Percentiles rank a stretch among this genome's conserved stretches.
Evolutionary conservation across 2,797 vertebrate species (phyloP).

Genomic region (Okamejei kenojei): DNA sequence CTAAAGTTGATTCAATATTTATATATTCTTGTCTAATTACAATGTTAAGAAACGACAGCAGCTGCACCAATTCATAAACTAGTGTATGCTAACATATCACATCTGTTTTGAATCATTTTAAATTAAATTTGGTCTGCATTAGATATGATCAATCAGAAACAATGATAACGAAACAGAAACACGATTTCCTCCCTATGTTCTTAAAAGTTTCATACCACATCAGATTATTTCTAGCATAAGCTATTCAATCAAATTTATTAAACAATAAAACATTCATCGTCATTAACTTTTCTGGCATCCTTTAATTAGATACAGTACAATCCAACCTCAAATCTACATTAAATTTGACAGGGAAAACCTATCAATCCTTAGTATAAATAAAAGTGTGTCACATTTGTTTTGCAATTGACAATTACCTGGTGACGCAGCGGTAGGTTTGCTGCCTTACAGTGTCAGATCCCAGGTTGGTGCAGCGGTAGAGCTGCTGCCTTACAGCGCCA

Average conservation of each 20-base stretch:
- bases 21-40: not conserved
- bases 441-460: too few species aligned
- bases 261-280: not conserved
- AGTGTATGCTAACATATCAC: not conserved
- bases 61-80: not conserved
- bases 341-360: not conserved
- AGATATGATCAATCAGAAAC: not conserved
- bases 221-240: not conserved
- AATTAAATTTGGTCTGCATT: not conserved
- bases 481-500: too few species aligned
- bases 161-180: not conserved
- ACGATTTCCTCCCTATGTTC: not conserved
- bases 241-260: not conserved
- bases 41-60: not conserved
- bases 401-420: not conserved
- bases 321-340: not conserved
- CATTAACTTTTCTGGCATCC: not conserved
- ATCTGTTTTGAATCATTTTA: not conserved
- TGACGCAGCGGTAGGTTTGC: too few species aligned
- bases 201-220: not conserved
- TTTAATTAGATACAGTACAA: not conserved
- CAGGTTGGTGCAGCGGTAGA: too few species aligned
- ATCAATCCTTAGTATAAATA: constrained; percentile 3
- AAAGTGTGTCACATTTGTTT: not conserved
- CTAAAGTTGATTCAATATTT: not conserved